These are phyloP conservation scores for Echinometra lucunter DNA, from an alignment of 53 echinoderm and acorn worm genomes.

Conservation along the genomic window DNA sequence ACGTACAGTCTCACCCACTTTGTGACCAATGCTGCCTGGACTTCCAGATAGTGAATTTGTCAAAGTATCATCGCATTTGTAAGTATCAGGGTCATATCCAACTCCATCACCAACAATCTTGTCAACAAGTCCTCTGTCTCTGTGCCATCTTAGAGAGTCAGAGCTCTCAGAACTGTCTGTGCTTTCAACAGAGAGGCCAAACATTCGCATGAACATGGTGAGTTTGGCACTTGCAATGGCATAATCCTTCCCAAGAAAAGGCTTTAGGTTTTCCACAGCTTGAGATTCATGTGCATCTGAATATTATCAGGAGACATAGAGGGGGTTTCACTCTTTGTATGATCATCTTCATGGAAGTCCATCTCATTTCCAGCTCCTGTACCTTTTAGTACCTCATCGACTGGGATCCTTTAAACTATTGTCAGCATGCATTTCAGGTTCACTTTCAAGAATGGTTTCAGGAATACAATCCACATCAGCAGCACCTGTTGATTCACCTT, in stretches of 20 bases:
- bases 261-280: constrained; percentile 65
- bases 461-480: background rate
- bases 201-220: constrained; percentile 72
- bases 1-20: background rate
- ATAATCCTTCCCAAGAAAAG: constrained; percentile 75
- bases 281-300: constrained; percentile 49
- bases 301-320: background rate
- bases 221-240: constrained; percentile 80
- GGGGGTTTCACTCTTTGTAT: background rate
- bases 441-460: background rate
- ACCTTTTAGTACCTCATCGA: background rate
- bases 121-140: constrained; percentile 50
- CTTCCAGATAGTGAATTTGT: constrained; percentile 31
- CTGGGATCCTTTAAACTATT: background rate
- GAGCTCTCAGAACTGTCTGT: constrained; percentile 58
- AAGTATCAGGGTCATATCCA: constrained; percentile 55
- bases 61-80: background rate
- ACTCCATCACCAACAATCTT: constrained; percentile 69
- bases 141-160: constrained; percentile 52
- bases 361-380: background rate
- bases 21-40: background rate
- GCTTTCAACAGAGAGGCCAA: constrained; percentile 64
- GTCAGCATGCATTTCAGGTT: constrained; percentile 6
- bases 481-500: background rate
- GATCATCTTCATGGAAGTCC: background rate